These are phyloP conservation scores for Sus scrofa DNA, from an alignment of 2,113 vertebrate species.

Conservation along the genomic window T2T-Sscrofa CM000815.6:125410501-125411000, in stretches of 20 bases:
- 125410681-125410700: not conserved
- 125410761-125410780: not conserved
- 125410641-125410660: not conserved
- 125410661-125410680: not conserved
- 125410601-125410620: not conserved
- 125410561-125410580: not conserved
- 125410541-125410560: not conserved
- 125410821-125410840: slow-evolving; percentile 33
- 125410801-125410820: not conserved
- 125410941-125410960: slow-evolving; percentile 16
- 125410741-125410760: not conserved
- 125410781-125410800: not conserved
- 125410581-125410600: not conserved
- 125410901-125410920: slow-evolving; percentile 21
- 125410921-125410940: slow-evolving; percentile 5
- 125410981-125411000: not conserved
- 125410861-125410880: slow-evolving; percentile 3
- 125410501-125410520: no score
- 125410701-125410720: not conserved
- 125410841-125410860: not conserved
- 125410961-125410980: not conserved
- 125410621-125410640: not conserved
- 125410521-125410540: not conserved
- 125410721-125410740: not conserved
- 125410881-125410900: not conserved